A percentile compares a stretch with the other conserved stretches of the same genome.
These are phyloP conservation scores for Drosophila fuyamai DNA, from an alignment of 1,140 invertebrate genomes.

Conservation along the genomic window DNA sequence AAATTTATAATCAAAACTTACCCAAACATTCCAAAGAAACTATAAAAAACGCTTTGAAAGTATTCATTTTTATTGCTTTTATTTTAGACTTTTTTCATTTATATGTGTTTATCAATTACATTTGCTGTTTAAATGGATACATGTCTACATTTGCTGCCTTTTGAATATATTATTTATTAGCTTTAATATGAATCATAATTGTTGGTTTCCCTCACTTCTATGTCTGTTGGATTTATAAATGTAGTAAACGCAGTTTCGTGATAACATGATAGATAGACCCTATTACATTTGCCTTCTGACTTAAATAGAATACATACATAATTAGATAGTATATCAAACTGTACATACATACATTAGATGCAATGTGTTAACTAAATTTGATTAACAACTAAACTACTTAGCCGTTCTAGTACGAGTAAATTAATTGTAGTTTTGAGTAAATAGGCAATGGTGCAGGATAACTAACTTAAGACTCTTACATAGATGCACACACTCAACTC, in stretches of 20 bases:
- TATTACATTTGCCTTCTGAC: conserved; percentile 49
- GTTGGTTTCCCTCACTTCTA: conserved; percentile 36
- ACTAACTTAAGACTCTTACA: conserved; percentile 66
- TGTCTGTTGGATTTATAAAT: conserved; percentile 70
- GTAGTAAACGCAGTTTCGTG: conserved; percentile 78
- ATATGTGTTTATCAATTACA: conserved; percentile 70
- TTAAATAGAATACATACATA: conserved; percentile 43
- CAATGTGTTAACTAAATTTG: conserved; percentile 72
- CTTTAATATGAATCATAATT: conserved; percentile 56
- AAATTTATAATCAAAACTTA: background rate
- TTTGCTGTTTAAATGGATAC: conserved; percentile 76
- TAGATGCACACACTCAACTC: conserved; percentile 39
- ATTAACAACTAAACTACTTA: conserved; percentile 72
- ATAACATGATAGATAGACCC: conserved; percentile 73
- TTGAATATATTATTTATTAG: conserved; percentile 62
- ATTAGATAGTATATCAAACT: conserved; percentile 51
- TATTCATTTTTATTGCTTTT: conserved; percentile 43
- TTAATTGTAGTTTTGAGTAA: conserved; percentile 69
- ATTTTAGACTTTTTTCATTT: conserved; percentile 54
- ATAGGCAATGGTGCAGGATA: conserved; percentile 58
- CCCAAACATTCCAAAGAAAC: background rate
- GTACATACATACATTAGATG: conserved; percentile 72
- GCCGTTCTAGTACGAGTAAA: conserved; percentile 45
- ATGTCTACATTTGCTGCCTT: conserved; percentile 61
- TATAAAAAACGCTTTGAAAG: background rate